Percentiles rank a stretch among this genome's conserved stretches.
These are phyloP conservation scores for Lamellibrachia luymesi DNA, from an alignment of 1,140 invertebrate genomes.

Conservation along the genomic window DNA sequence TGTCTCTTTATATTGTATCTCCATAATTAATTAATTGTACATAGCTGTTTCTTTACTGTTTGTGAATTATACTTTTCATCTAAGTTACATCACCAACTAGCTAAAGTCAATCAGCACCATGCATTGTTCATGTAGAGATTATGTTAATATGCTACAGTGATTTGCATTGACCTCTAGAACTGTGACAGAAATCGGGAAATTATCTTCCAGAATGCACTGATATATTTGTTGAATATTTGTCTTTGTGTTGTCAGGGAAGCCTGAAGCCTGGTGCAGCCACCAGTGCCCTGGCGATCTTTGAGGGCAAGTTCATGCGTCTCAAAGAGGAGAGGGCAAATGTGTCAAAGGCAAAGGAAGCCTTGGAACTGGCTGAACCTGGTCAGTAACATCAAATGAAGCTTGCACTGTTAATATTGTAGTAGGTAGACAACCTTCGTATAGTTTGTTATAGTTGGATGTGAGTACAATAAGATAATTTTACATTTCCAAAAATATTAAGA, in stretches of 20 bases:
- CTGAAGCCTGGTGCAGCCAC: conserved; percentile 92
- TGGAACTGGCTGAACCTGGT: conserved; percentile 85
- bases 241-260: conserved; percentile 60
- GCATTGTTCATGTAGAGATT: too few species aligned
- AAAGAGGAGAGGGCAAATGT: conserved; percentile 98
- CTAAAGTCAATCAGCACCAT: too few species aligned
- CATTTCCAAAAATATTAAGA: too few species aligned
- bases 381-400: neutral
- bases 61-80: too few species aligned
- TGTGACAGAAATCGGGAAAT: too few species aligned
- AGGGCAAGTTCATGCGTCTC: conserved; percentile 88
- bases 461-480: too few species aligned
- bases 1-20: too few species aligned
- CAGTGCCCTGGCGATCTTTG: conserved; percentile 87
- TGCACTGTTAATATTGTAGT: neutral
- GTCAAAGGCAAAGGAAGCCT: conserved; percentile 94
- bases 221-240: neutral
- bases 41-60: too few species aligned
- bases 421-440: neutral
- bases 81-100: too few species aligned
- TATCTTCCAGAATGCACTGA: neutral
- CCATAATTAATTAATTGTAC: too few species aligned
- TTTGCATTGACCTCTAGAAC: conserved; percentile 12
- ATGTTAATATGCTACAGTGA: conserved; percentile 29
- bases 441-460: neutral